Base-by-base conservation (phyloP, 2,797 vertebrate species). In the Propithecus perrieri region DNA sequence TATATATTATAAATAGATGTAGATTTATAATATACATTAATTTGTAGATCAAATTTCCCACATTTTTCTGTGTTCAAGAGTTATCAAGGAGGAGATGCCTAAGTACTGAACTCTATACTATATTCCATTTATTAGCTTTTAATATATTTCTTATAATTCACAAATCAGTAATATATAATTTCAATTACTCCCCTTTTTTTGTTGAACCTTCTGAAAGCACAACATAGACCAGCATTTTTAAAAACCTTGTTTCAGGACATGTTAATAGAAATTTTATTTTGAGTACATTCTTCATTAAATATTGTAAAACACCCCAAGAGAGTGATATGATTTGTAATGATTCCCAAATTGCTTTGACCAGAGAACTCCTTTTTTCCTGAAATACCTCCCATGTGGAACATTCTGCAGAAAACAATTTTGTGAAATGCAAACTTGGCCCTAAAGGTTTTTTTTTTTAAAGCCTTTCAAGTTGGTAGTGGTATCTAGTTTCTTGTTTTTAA, bases 261-360 rank as follows among this genome's bases (percentile, higher is more conserved):
- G 46, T 91, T 93, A 86, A 65, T 91, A 89, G 41, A 63, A 85
- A 94, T 91, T 88, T 94, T 67, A 93, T 97, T 93, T 86, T 97
- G 74, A 85, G 30, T 63, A 38, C 59, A 74, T 87, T 85, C 10
- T 74, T 3, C 18, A 12, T 92, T 92, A 79, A 65, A 55, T 81
- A 78, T 61, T 85, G 18, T 93, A 83, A 92, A 96, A 78, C 35
- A 93, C 26, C 43, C 50, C 5, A 9, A 67, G 59, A 95, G 74
- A 15, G 41, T 88, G 41, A 81, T 83, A 63, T 4, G 59, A 35
- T 91, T 61, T 80, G 50, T 76, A 57, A 55, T 69, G 79, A 89
- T 59, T 90, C 43, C 28, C 72, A 89, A 74, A 53, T 38, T 83
- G n/a, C 63, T 76, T 53, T 91, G 75, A 80, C 72, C 55, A 84